These are phyloP conservation scores for Alces alces DNA, from an alignment of 2,113 vertebrate genomes.

Conservation along the genomic window DNA sequence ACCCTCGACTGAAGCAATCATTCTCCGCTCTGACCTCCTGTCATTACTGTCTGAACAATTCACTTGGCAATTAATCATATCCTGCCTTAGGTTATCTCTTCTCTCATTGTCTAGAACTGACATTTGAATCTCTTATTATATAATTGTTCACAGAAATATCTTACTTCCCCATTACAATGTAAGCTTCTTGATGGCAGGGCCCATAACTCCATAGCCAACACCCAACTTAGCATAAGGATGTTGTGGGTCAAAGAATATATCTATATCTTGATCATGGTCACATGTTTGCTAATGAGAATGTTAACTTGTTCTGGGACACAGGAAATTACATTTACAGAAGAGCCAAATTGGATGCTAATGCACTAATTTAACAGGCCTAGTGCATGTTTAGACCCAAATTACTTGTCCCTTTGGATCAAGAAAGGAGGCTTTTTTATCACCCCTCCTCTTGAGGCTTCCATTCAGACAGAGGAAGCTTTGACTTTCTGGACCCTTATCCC, in stretches of 20 bases:
- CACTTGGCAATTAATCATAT: constrained; percentile 47
- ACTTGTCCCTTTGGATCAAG: not conserved
- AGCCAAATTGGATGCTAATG: not conserved
- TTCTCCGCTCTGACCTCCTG: constrained; percentile 1
- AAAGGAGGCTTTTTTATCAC: not conserved
- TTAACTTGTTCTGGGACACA: not conserved
- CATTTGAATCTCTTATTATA: not conserved
- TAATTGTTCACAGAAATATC: not conserved
- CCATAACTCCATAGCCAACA: not conserved
- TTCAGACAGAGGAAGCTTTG: not conserved
- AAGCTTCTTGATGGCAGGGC: not conserved
- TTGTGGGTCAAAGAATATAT: fast-evolving
- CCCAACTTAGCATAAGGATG: too few species aligned
- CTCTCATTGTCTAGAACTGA: not conserved
- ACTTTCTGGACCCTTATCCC: not conserved
- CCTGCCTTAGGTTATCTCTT: not conserved
- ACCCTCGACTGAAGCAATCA: not conserved
- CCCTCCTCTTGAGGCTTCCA: not conserved
- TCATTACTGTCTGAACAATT: constrained; percentile 45
- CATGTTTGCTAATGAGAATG: not conserved
- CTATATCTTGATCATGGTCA: not conserved
- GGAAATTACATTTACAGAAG: not conserved
- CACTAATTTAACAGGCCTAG: not conserved
- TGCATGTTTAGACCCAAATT: not conserved
- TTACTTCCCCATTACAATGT: not conserved